These are phyloP conservation scores for Axea sp. DNA, from an alignment of 2,888 invertebrate species.

Conservation along the genomic window DNA sequence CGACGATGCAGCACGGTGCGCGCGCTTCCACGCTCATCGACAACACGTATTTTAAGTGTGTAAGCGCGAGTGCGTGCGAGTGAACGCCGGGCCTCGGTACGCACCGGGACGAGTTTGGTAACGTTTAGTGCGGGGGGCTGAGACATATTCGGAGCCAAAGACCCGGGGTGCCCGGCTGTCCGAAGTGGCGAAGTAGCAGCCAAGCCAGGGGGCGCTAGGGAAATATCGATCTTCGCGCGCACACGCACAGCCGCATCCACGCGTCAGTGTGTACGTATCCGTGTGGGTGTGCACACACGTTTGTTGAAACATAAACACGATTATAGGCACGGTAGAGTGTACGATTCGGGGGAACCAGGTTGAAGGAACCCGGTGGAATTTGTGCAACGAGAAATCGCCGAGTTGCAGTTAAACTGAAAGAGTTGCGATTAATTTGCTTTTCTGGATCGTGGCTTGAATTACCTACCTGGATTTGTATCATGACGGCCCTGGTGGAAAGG, in stretches of 20 bases:
- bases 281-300: too few species aligned
- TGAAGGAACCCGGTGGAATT: too few species aligned
- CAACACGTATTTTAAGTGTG: constrained; percentile 4
- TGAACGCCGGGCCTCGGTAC: too few species aligned
- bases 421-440: too few species aligned
- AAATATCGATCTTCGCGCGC: constrained; percentile 74
- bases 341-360: too few species aligned
- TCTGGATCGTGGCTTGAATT: too few species aligned
- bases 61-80: constrained; percentile 25
- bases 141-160: neutral
- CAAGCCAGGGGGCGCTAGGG: constrained; percentile 67
- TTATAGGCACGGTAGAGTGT: too few species aligned
- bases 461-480: too few species aligned
- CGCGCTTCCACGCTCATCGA: constrained; percentile 19
- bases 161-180: neutral
- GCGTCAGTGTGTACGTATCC: neutral
- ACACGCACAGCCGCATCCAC: constrained; percentile 23
- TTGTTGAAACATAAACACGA: too few species aligned
- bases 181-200: constrained; percentile 21
- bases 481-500: constrained; percentile 27
- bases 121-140: neutral
- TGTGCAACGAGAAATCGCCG: too few species aligned
- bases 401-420: too few species aligned
- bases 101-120: neutral
- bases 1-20: constrained; percentile 10